Evolutionary conservation across 2,888 invertebrate species (phyloP).

Genomic region (Halictus quadricinctus): DNA sequence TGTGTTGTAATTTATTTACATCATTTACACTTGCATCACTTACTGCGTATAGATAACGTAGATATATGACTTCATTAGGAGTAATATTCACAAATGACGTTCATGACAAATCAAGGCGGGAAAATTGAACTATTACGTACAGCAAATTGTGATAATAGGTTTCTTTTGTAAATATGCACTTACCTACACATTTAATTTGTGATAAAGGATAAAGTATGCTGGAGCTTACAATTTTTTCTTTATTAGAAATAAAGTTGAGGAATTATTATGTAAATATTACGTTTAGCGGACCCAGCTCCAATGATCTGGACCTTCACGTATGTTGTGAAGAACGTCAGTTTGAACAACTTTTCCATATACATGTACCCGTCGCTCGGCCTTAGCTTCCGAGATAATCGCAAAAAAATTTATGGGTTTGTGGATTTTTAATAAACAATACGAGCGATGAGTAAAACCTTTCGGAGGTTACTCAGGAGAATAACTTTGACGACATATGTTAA

Average conservation of each 20-base stretch:
- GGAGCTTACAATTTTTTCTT: neutral
- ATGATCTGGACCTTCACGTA: too few relatives aligned
- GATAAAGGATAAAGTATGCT: neutral
- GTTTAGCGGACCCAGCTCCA: too few relatives aligned
- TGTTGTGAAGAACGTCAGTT: too few relatives aligned
- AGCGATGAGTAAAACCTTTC: too few relatives aligned
- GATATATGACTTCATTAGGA: neutral
- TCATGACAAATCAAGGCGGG: neutral
- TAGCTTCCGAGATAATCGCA: too few relatives aligned
- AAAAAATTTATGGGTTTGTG: too few relatives aligned
- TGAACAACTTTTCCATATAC: too few relatives aligned
- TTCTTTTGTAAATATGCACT: neutral
- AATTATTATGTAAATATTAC: neutral
- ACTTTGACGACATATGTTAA: too few relatives aligned
- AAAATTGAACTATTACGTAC: conserved; percentile 3
- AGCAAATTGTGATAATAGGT: neutral
- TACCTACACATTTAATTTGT: neutral
- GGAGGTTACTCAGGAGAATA: too few relatives aligned
- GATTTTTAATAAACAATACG: too few relatives aligned
- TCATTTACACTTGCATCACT: neutral
- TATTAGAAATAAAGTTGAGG: neutral
- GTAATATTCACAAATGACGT: neutral
- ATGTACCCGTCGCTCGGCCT: too few relatives aligned
- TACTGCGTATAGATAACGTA: neutral
- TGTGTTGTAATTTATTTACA: neutral